Evolutionary conservation across 2,797 vertebrate species (phyloP).

Genomic region (Sebastes melanostomus): DNA sequence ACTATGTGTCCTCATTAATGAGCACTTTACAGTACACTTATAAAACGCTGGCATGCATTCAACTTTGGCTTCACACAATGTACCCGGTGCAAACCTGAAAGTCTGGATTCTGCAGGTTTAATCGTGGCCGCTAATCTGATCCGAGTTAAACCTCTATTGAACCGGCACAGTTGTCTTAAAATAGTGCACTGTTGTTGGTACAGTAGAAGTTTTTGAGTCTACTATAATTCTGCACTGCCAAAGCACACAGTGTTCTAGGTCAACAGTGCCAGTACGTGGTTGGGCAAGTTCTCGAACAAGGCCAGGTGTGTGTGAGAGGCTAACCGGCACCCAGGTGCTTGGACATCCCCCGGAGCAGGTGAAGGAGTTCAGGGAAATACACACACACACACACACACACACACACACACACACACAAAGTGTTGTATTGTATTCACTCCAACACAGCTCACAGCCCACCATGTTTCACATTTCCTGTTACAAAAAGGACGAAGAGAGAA

Average conservation of each 20-base stretch:
- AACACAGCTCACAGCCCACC: rapidly evolving
- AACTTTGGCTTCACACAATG: background rate
- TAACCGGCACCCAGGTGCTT: rapidly evolving
- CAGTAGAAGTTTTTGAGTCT: background rate
- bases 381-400: too few relatives aligned
- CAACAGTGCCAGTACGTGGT: background rate
- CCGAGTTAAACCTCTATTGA: background rate
- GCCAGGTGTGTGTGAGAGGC: background rate
- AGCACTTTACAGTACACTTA: background rate
- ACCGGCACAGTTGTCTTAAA: background rate
- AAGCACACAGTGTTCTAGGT: background rate
- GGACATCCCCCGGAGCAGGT: too few relatives aligned
- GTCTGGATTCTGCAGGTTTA: background rate
- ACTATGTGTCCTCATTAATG: too few relatives aligned
- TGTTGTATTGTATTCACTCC: background rate
- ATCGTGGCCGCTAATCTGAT: background rate
- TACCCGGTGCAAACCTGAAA: background rate
- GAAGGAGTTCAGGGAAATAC: background rate
- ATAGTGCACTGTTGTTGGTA: background rate
- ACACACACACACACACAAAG: background rate
- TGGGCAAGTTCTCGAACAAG: background rate
- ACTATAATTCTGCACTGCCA: background rate
- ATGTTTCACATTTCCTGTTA: background rate
- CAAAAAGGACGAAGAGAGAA: background rate
- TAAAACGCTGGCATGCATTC: background rate